Conservation (phyloP, 1,140 invertebrate species). For the Drosophila punjabiensis region DNA sequence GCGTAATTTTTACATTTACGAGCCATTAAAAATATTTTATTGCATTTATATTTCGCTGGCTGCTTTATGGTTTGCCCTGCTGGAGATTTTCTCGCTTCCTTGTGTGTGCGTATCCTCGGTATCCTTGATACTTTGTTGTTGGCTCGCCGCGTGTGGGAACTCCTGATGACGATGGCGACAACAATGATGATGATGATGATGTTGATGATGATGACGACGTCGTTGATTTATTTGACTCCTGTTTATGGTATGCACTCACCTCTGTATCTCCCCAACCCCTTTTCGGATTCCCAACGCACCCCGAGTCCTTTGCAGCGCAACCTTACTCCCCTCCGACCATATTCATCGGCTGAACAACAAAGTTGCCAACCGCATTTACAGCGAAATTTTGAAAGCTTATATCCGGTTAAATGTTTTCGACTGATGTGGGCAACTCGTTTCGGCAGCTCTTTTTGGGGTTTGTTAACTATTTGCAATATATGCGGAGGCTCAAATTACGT, state of each 20-base stretch:
- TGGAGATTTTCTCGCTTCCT: conserved; percentile 65
- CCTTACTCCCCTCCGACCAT: not conserved
- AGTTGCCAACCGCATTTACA: conserved; percentile 56
- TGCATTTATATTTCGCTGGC: conserved; percentile 76
- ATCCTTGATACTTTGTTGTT: conserved; percentile 47
- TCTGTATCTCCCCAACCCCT: conserved; percentile 30
- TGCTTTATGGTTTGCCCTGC: conserved; percentile 68
- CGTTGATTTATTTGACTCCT: conserved; percentile 75
- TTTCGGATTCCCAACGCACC: not conserved
- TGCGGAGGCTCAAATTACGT: conserved; percentile 11
- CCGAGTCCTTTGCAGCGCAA: not conserved
- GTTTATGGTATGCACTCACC: conserved; percentile 70
- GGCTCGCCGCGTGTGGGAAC: conserved; percentile 55
- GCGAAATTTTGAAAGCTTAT: conserved; percentile 42
- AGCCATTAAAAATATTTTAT: conserved; percentile 79
- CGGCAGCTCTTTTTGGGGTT: conserved; percentile 14
- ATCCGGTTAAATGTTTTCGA: conserved; percentile 28
- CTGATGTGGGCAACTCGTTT: conserved; percentile 20
- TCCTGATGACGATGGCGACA: conserved; percentile 38
- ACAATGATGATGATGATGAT: conserved; percentile 18
- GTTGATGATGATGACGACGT: conserved; percentile 51
- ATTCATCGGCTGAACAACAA: conserved; percentile 37
- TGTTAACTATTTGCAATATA: conserved; percentile 27
- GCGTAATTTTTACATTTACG: conserved; percentile 77
- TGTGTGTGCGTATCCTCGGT: conserved; percentile 21